Percentiles rank a stretch among this genome's conserved stretches.
These are phyloP conservation scores for Sebastes kiyomatsui DNA, from an alignment of 2,797 vertebrate genomes.

Conservation along the genomic window DNA sequence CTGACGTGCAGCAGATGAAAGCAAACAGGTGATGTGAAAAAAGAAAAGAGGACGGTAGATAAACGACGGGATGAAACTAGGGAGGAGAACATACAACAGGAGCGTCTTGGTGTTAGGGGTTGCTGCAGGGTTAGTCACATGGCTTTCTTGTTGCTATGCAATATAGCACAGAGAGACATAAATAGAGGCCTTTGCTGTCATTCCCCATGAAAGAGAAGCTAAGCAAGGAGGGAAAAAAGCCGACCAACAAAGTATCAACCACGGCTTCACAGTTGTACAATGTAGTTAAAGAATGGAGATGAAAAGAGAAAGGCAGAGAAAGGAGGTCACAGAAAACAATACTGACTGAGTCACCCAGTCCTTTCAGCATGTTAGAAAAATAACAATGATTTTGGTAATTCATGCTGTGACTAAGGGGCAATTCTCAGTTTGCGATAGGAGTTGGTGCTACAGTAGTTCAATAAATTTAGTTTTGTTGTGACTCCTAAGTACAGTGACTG, in stretches of 20 bases:
- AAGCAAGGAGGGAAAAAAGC: not conserved
- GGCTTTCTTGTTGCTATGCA: slow-evolving; percentile 56
- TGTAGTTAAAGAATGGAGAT: not conserved
- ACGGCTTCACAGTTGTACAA: not conserved
- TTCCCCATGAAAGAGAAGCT: slow-evolving; percentile 26
- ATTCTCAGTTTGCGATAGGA: slow-evolving; percentile 1
- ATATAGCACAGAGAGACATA: slow-evolving; percentile 39
- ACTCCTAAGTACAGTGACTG: not conserved
- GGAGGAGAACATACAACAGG: slow-evolving; percentile 9
- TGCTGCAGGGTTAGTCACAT: slow-evolving; percentile 44
- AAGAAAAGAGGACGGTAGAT: not conserved
- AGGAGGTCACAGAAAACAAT: slow-evolving; percentile 11
- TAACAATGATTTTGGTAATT: not conserved
- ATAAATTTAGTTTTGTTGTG: slow-evolving; percentile 6
- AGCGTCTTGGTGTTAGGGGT: not conserved
- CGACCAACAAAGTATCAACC: not conserved
- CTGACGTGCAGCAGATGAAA: slow-evolving; percentile 33
- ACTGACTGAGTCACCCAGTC: not conserved
- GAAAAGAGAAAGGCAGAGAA: not conserved
- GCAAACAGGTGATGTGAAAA: slow-evolving; percentile 24
- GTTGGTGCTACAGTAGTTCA: not conserved
- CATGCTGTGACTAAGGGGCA: slow-evolving; percentile 4
- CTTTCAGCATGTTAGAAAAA: slow-evolving; percentile 13
- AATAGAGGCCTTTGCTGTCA: slow-evolving; percentile 45
- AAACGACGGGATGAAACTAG: not conserved